Evolutionary conservation across 23 tunicate genomes (phyloP).

Genomic region (Ascidia mentula): DNA sequence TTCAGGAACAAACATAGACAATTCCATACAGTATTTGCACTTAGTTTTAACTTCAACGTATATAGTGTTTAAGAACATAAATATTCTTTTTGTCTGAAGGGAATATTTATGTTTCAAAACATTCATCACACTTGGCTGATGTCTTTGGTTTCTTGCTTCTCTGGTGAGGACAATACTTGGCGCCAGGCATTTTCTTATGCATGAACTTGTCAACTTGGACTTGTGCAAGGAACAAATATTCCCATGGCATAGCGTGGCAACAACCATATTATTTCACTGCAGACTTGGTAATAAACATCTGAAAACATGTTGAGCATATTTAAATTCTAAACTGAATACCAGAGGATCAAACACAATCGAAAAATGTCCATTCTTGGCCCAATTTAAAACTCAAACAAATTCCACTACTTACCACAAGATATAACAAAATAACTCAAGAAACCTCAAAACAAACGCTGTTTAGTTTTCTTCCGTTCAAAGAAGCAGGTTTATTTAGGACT

Average conservation of each 20-base stretch:
- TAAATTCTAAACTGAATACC: too few species aligned
- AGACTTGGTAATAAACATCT: too few species aligned
- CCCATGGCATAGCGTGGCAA: not conserved
- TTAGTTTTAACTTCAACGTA: not conserved
- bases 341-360: too few species aligned
- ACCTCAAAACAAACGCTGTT: too few species aligned
- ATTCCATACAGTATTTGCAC: not conserved
- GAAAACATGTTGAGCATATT: too few species aligned
- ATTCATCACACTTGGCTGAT: not conserved
- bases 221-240: not conserved
- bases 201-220: not conserved
- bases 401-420: too few species aligned
- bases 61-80: not conserved
- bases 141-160: not conserved
- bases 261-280: too few species aligned
- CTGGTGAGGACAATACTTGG: not conserved
- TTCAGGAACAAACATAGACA: not conserved
- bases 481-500: too few species aligned
- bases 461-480: too few species aligned
- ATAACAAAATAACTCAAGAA: too few species aligned
- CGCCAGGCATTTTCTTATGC: slow-evolving; percentile 2
- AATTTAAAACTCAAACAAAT: too few species aligned
- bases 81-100: not conserved
- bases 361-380: too few species aligned
- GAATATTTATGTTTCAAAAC: not conserved